Base-by-base conservation (phyloP, 2,113 vertebrate species). In the Apodemus sylvaticus region DNA sequence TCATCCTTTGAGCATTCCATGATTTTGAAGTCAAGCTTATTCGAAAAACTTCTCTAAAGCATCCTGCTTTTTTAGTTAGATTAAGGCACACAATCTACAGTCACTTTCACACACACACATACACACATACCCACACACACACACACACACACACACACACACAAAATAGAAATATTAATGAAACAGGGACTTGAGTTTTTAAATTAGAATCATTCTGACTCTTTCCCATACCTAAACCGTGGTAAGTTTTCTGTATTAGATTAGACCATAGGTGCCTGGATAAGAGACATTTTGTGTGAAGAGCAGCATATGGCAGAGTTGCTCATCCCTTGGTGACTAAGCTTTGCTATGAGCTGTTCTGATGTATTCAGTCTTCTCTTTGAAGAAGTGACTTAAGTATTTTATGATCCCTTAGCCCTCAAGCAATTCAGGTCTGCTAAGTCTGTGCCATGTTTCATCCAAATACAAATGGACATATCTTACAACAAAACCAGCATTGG, bases 291-390 rank as follows among this genome's bases (percentile, higher is more conserved):
- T 94, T 90, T n/a, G 1, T 88, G 14, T 88, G 51, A 77, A 31
- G 42, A 42, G 39, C 81, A 87, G 82, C 48, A n/a, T 48, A 62
- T 4, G 29, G 48, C 16, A 92, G 39, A 81, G 51, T 62, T 89
- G 34, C 60, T 97, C 78, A 94, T 86, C 58, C n/a, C 13, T 92
- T 39, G 26, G 29, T 93, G 92, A 92, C 45, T 82, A 71, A 94
- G 9, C 26, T 93, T 92, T 81, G 13, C 42, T 89, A 36, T 34
- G 31, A 20, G 10, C 1, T 87, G 45, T 34, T 94, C 4, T 34
- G 14, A 39, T 26, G 22, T 29, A 45, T 78, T 79, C 58, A 11
- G 1, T 62, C 36, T 73, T 85, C 11, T 53, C 36, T 96, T 83
- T 45, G 3, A 77, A 93, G 31, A 45, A 81, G 42, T 26, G 24